Conservation (phyloP, 2,113 vertebrate genomes). For the Mirza zaza region DNA sequence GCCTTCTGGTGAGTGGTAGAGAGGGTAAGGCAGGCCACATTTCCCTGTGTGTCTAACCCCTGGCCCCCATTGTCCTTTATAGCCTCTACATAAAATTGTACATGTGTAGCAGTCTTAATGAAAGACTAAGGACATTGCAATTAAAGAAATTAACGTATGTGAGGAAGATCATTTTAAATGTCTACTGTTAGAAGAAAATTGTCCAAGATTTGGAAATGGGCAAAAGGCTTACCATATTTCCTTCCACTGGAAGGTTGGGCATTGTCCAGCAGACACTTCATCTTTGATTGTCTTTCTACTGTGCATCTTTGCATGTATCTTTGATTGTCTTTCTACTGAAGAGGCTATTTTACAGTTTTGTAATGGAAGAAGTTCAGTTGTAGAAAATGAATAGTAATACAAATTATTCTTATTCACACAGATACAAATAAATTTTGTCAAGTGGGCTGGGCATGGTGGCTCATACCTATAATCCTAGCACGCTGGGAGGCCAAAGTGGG, state of each 20-base stretch:
- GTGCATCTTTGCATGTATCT: too few relatives aligned
- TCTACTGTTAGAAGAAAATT: neutral
- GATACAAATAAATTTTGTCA: neutral
- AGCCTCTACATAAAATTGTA: neutral
- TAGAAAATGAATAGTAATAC: neutral
- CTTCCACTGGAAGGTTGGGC: neutral
- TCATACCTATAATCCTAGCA: too few relatives aligned
- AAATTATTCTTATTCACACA: neutral
- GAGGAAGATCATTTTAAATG: neutral
- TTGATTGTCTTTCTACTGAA: neutral
- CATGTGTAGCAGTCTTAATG: neutral
- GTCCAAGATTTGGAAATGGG: neutral
- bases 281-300: neutral
- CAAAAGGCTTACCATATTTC: neutral
- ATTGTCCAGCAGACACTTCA: neutral
- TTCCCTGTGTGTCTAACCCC: neutral
- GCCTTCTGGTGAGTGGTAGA: neutral
- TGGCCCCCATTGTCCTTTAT: neutral
- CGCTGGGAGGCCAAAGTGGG: too few relatives aligned
- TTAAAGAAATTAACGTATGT: neutral
- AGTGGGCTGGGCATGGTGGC: neutral
- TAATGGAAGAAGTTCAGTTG: neutral
- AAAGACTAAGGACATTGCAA: neutral
- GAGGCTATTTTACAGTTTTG: neutral
- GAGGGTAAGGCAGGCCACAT: rapidly evolving